Conservation (phyloP, 2,113 vertebrate species). For the Macroglossus sobrinus region DNA sequence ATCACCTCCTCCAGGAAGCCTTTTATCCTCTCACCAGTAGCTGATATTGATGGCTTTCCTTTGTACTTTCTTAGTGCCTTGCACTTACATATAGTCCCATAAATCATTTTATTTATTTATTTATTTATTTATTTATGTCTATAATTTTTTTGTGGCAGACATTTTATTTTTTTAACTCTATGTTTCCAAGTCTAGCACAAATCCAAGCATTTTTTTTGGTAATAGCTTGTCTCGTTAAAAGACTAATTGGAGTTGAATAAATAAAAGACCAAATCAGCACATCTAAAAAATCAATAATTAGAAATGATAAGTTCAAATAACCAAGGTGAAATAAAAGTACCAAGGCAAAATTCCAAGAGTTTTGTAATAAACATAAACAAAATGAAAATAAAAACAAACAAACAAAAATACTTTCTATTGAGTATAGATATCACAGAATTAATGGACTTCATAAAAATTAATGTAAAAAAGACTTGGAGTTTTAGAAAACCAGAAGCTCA, state of each 20-base stretch:
- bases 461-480: not conserved
- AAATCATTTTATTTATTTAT: not conserved
- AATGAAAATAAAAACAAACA: not conserved
- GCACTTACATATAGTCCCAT: not conserved
- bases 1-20: not conserved
- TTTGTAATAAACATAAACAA: not conserved
- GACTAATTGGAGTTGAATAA: not conserved
- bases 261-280: not conserved
- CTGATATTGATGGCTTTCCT: not conserved
- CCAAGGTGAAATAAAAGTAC: not conserved
- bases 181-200: not conserved
- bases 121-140: not conserved
- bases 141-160: not conserved
- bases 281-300: not conserved
- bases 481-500: not conserved
- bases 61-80: not conserved
- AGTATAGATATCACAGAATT: not conserved
- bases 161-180: not conserved
- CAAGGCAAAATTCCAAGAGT: not conserved
- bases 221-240: not conserved
- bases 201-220: not conserved
- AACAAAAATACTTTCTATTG: not conserved
- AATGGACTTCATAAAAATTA: not conserved
- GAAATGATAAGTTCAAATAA: conserved; percentile 22
- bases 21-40: not conserved